These are phyloP conservation scores for Pachymerium ferrugineum DNA, from an alignment of 2,888 invertebrate species.

Conservation along the genomic window DNA sequence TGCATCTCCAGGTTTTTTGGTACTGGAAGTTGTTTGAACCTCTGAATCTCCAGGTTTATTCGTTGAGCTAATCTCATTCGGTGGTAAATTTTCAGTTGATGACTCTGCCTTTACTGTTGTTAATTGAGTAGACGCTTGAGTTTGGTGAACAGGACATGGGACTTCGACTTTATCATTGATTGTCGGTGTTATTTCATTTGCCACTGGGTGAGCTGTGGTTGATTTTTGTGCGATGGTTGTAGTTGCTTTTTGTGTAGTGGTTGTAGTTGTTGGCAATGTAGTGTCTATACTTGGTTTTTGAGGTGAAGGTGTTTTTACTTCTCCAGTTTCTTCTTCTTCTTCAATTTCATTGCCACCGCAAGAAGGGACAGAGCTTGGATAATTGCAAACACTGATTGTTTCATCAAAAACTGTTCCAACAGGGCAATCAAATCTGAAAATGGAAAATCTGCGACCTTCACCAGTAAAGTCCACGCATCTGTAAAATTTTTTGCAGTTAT, in stretches of 20 bases:
- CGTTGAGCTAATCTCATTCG: no score
- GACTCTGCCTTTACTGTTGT: no score
- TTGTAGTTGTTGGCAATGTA: neutral
- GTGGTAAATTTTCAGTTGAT: no score
- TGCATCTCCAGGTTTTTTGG: no score
- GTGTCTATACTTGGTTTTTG: neutral
- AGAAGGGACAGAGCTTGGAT: slow-evolving; percentile 33
- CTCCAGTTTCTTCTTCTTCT: neutral
- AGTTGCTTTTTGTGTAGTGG: neutral
- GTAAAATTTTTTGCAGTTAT: slow-evolving; percentile 43
- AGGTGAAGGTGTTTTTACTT: neutral
- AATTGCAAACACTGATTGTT: slow-evolving; percentile 39
- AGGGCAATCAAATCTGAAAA: slow-evolving; percentile 39
- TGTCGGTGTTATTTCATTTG: neutral
- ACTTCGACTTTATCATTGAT: no score
- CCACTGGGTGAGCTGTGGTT: neutral
- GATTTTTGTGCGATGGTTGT: neutral
- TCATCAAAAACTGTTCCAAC: slow-evolving; percentile 40
- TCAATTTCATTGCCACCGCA: slow-evolving; percentile 10
- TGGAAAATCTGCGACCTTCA: neutral
- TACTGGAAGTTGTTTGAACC: no score
- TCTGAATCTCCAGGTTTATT: no score
- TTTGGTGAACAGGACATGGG: no score
- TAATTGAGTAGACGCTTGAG: no score
- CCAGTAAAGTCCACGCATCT: slow-evolving; percentile 36